Base-by-base conservation (phyloP, 1,140 invertebrate species). In the Macrosteles quadrilineatus region DNA sequence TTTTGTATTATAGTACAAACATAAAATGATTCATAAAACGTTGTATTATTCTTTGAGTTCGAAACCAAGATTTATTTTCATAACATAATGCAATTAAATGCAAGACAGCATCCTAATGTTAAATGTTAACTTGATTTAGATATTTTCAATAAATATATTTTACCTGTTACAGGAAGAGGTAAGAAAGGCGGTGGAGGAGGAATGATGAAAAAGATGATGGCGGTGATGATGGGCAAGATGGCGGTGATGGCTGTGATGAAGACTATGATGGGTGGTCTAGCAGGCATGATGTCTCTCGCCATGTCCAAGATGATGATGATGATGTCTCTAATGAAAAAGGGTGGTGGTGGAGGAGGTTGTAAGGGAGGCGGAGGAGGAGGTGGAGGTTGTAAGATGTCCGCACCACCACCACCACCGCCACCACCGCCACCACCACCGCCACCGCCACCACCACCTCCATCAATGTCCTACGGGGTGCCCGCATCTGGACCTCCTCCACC, bases 251-350 rank as follows among this genome's bases (percentile, higher is more conserved):
- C 11, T 6, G 9, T 59, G 11, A 59, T 59, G 55, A 66, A 66
- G 40, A 19, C 63, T 1, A 66, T 66, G 63, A 43, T 66, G 40
- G 63, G 63, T 1, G 23, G 65, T 21, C 32, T 71, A 32, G 66
- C 30, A 0, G 66, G 43, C 12, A 21, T 71, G 12, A 62, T 66
- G 50, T 68, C 70, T 31, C 63, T 72, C 50, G 68, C 62, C 53
- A 63, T 62, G 67, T 69, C 57, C 71, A 72, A 72, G 36, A 43
- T 43, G 63, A 66, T 66, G 63, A 17, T 66, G 36, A 43, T 59
- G 55, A 27, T 29, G 55, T 9, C 12, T 14, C 6, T 59, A 25
- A 59, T 66, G 32, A 43, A 40, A 23, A 9, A n/a, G 3, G n/a
- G 14, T 4, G 53, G 53, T 21, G 53, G 53, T 1, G 53, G 53